phyloP scores from a whole-genome alignment of 92 coral and sea anemone genomes.

The Actinostola sp. region DNA sequence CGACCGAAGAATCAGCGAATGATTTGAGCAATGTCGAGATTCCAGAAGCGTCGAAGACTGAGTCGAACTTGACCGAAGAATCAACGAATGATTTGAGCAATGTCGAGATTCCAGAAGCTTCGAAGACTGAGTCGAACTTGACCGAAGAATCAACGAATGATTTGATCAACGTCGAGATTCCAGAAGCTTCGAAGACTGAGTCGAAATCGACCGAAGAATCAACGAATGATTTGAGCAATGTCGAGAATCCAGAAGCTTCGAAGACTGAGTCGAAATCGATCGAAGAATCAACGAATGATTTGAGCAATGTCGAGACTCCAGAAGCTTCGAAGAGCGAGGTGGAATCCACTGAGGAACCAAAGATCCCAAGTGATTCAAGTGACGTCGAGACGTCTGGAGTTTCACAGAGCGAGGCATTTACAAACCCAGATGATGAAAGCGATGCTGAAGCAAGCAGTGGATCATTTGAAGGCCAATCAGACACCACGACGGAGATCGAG shows the following conservation, averaged over 20 bases:
- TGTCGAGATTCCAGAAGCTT: background rate
- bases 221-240: background rate
- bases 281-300: background rate
- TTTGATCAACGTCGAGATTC: no score
- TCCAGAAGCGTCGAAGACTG: slow-evolving; percentile 1
- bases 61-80: background rate
- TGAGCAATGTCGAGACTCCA: background rate
- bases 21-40: slow-evolving; percentile 2
- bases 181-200: no score
- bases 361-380: no score
- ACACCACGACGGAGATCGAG: background rate
- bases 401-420: background rate
- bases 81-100: background rate
- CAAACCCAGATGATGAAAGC: background rate
- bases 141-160: no score
- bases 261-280: background rate
- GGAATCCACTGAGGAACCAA: background rate
- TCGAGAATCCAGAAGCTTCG: background rate
- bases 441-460: slow-evolving; percentile 18
- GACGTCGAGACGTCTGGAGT: background rate
- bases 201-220: slow-evolving; percentile 9
- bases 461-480: background rate
- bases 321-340: slow-evolving; percentile 2
- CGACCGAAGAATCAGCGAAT: slow-evolving; percentile 9
- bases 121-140: background rate